phyloP scores from a whole-genome alignment of 1,140 invertebrate species.

The Aphis gossypii region DNA sequence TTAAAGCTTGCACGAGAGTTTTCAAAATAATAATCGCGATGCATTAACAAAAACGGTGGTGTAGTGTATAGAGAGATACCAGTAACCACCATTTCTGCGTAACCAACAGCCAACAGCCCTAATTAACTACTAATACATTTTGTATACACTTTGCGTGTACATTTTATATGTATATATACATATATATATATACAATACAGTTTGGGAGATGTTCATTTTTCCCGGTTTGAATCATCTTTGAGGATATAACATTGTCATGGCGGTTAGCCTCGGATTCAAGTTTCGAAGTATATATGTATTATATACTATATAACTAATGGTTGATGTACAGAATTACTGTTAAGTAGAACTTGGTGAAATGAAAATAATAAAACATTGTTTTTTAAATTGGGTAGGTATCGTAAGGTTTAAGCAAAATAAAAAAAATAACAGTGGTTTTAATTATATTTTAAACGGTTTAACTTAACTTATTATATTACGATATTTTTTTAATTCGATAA shows the following conservation, averaged over 20 bases:
- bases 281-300: constrained; percentile 9
- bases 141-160: neutral
- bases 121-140: constrained; percentile 49
- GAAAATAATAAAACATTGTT: neutral
- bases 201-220: neutral
- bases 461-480: neutral
- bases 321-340: neutral
- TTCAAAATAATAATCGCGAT: constrained; percentile 28
- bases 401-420: neutral
- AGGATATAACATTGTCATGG: neutral
- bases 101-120: constrained; percentile 18
- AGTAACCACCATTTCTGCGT: neutral
- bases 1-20: constrained; percentile 49
- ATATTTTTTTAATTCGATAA: neutral
- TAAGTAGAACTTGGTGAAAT: neutral
- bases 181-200: neutral
- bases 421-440: neutral
- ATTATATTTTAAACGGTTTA: neutral
- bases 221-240: neutral
- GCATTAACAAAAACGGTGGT: constrained; percentile 28
- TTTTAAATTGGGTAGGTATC: neutral
- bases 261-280: neutral
- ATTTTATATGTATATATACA: no score
- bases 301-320: neutral
- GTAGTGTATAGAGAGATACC: neutral